These are phyloP conservation scores for Calliopum simillimum DNA, from an alignment of 2,888 invertebrate genomes.

Conservation along the genomic window DNA sequence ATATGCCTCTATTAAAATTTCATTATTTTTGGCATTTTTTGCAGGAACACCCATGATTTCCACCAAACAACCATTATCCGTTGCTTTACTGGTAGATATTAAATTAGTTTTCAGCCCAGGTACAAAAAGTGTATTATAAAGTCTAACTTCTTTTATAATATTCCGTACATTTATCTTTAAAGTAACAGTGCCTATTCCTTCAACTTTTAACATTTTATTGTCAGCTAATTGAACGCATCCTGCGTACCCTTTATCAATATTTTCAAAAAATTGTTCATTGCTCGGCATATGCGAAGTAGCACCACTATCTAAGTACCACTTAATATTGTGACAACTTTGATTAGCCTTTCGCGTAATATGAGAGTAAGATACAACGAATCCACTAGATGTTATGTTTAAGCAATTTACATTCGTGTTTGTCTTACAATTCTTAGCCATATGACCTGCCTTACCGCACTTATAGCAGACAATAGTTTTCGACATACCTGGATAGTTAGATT, in stretches of 20 bases:
- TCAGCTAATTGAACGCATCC: neutral
- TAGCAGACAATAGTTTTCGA: no score
- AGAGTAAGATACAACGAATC: no score
- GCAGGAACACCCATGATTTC: neutral
- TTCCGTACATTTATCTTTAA: neutral
- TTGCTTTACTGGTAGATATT: neutral
- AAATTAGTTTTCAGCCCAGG: neutral
- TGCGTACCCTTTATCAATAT: neutral
- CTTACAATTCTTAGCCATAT: neutral
- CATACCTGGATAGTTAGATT: no score
- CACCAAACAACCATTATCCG: neutral
- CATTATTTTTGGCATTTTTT: conserved; percentile 1
- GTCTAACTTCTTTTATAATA: neutral
- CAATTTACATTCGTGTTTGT: neutral
- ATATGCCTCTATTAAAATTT: conserved; percentile 17
- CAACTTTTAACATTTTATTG: neutral
- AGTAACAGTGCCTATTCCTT: neutral
- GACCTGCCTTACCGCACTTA: neutral
- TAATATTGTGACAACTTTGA: neutral
- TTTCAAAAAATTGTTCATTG: conserved; percentile 1
- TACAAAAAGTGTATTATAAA: neutral
- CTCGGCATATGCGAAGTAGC: conserved; percentile 27
- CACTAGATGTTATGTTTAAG: neutral
- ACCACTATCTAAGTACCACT: conserved; percentile 29
- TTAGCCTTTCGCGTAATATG: no score